phyloP scores from a whole-genome alignment of 2,797 vertebrate genomes.

The Pseudotriccus pelzelni region DNA sequence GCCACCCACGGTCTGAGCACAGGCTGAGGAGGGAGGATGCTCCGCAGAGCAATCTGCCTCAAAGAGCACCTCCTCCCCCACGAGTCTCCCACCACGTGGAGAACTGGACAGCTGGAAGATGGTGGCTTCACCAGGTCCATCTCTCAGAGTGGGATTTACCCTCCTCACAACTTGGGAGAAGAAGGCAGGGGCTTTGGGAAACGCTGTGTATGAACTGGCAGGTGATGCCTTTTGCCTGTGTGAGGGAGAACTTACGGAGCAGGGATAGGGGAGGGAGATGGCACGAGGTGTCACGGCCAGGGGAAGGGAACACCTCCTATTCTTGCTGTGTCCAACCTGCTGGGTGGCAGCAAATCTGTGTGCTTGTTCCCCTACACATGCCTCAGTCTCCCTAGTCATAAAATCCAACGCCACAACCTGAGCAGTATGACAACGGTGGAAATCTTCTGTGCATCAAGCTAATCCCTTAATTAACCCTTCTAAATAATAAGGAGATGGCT shows the following conservation, averaged over 20 bases:
- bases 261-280: background rate
- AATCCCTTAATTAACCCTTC: background rate
- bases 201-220: background rate
- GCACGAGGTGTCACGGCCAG: fast-evolving
- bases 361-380: fast-evolving
- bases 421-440: background rate
- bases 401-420: background rate
- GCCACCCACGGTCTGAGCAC: background rate
- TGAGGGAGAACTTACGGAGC: background rate
- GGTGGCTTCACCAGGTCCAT: background rate
- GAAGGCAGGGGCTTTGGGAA: background rate
- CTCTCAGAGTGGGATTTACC: background rate
- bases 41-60: background rate
- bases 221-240: background rate
- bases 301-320: background rate
- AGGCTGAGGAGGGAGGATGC: background rate
- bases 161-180: background rate
- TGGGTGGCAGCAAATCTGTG: background rate
- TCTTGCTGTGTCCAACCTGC: background rate
- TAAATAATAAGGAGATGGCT: background rate
- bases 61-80: background rate
- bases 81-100: background rate
- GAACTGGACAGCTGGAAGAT: background rate
- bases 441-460: background rate
- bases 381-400: background rate